Evolutionary conservation across 2,797 vertebrate genomes (phyloP), one percentile per base, ranked within the genome.

Genomic region (Microtus agrestis): DNA sequence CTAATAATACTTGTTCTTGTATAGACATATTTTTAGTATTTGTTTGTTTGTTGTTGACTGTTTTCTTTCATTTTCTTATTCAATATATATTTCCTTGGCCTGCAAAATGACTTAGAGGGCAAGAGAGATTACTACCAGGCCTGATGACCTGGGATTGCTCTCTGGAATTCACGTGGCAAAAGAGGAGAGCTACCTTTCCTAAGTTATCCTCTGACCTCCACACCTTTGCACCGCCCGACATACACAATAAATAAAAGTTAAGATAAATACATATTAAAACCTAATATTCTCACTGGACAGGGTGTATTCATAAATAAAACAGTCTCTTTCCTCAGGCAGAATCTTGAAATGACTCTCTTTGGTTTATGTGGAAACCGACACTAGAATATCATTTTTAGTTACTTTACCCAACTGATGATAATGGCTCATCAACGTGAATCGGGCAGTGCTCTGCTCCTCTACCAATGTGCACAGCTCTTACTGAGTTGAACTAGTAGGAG

Each of bases 361-460:
- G 7, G 25, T 86, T 17, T 63, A 6, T 77, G 17, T 21, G 92
- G 71, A 95, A 91, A 31, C 9, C 43, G 84, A 19, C 21, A 76
- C 67, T 1, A 59, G 15, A 91, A 77, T 31, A 69, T 82, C 87
- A 89, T 59, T 31, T 86, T 73, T 74, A 95, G 79, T 93, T 90
- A 71, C 43, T 48, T 93, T 69, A 92, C 4, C 81, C 48, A 90
- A 25, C 6, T 71, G 82, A 80, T 91, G 34, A 87, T 77, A 84
- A 92, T 46, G 89, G 23, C 84, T n/a, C 59, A 67, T 25, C 6
- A 59, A 27, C 9, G 69, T 79, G 82, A 93, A 82, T 91, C 80
- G 43, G 67, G 14, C 10, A 5, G n/a, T 59, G 2, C 4, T 0
- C 61, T 69, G 59, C 15, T 80, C 86, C 65, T 40, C 67, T 74